Percentiles rank a stretch among this genome's conserved stretches.
These are phyloP conservation scores for Melanchra persicariae DNA, from an alignment of 2,888 invertebrate genomes.

Conservation along the genomic window DNA sequence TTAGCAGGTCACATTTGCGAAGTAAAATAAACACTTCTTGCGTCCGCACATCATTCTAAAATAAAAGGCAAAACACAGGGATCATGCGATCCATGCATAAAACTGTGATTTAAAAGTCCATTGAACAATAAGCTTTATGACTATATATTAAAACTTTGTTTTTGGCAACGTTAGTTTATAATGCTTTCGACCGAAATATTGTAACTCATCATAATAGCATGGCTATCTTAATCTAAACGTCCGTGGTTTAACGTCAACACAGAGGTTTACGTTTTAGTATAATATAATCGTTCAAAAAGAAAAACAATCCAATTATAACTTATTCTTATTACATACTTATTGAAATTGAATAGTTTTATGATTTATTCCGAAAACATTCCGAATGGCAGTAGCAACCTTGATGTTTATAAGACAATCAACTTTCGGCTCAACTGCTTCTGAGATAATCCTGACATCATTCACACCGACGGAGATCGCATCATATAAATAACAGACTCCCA, in stretches of 20 bases:
- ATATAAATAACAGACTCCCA: constrained; percentile 34
- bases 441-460: constrained; percentile 33
- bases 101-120: constrained; percentile 25
- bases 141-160: constrained; percentile 28
- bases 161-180: constrained; percentile 17
- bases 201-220: constrained; percentile 4
- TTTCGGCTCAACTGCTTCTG: constrained; percentile 12
- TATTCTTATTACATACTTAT: too few species aligned
- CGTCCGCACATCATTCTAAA: background rate
- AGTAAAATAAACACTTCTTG: constrained; percentile 5
- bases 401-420: constrained; percentile 37
- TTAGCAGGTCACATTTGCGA: background rate
- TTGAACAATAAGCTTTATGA: constrained; percentile 28
- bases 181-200: constrained; percentile 8
- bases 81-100: constrained; percentile 35
- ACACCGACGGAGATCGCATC: constrained; percentile 8
- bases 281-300: background rate
- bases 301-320: constrained; percentile 9
- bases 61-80: constrained; percentile 15
- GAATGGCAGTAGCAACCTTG: constrained; percentile 13
- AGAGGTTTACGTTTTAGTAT: background rate
- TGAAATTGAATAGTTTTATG: constrained; percentile 8
- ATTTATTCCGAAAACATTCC: constrained; percentile 4
- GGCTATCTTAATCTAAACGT: background rate
- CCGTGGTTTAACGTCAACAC: background rate